phyloP scores from a whole-genome alignment of 2,888 invertebrate species.

The Mythimna albipuncta region DNA sequence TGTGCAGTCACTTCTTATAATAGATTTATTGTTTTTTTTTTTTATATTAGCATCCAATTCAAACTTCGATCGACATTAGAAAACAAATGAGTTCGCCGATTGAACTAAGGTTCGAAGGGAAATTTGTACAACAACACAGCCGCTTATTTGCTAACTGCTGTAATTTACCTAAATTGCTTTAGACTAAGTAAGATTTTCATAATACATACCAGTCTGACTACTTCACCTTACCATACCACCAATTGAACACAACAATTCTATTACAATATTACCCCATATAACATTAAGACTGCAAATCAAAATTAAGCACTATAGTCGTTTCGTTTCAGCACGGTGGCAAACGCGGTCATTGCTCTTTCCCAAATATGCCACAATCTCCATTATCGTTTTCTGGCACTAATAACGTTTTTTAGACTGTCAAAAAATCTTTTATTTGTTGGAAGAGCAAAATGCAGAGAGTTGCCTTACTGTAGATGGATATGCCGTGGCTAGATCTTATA shows the following conservation, averaged over 20 bases:
- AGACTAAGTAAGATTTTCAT: slow-evolving; percentile 7
- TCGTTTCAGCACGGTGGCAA: not conserved
- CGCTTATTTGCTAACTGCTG: slow-evolving; percentile 2
- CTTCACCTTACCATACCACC: slow-evolving; percentile 9
- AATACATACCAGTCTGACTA: slow-evolving; percentile 13
- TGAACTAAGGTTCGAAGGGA: not conserved
- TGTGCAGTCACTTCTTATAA: no score
- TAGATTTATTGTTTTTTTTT: no score
- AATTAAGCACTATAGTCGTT: slow-evolving; percentile 24
- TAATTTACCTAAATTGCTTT: slow-evolving; percentile 7
- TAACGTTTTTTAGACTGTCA: not conserved
- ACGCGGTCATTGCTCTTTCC: not conserved
- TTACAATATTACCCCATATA: slow-evolving; percentile 18
- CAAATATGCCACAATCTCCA: not conserved
- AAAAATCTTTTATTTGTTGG: not conserved
- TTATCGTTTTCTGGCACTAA: not conserved
- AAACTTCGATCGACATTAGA: not conserved
- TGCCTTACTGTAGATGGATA: not conserved
- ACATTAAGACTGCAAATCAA: slow-evolving; percentile 37
- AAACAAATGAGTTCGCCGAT: slow-evolving; percentile 7
- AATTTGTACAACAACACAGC: not conserved
- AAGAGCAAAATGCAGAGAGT: not conserved
- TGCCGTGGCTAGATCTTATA: no score
- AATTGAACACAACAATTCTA: slow-evolving; percentile 18
- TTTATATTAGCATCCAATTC: no score